Evolutionary conservation across 2,797 vertebrate species (phyloP), one percentile per base, ranked within the genome.

Genomic region (Potorous gilbertii): DNA sequence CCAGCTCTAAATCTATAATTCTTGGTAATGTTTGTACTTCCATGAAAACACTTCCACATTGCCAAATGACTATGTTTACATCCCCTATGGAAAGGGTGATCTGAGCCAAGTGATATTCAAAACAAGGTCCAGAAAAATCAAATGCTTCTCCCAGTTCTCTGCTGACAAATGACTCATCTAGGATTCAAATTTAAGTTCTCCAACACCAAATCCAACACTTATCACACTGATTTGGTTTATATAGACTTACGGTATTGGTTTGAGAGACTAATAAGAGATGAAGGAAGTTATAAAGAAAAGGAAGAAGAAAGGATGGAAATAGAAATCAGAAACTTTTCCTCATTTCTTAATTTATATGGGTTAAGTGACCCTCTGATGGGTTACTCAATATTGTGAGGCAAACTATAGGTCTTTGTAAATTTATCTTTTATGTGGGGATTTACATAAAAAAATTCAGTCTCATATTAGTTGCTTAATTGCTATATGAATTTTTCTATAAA

Each of bases 381-480:
- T 56, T 57, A 87, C 54, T 94, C 90, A 96, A 94, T 96, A 56
- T 54, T 34, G n/a, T 59, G 40, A 81, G n/a, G 96, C 46, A 92
- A 93, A 96, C 95, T 96, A 66, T 96, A 74, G 91, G 94, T 52
- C 89, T 52, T 54, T 94, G 96, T 92, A 97, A 87, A 92, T 97
- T 97, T 95, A 94, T 90, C 92, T 91, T 34, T 89, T 93, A 92
- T 96, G 92, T 90, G 46, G 56, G 96, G 91, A 96, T 94, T 95
- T 97, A 94, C 93, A 81, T 81, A 46, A 81, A 9, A 9, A 81
- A 93, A 96, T 93, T 92, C 54, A 50, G 56, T 95, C 94, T 94
- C 95, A 97, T 97, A 95, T 96, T 74, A 94, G 92, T 94, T 95
- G 92, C 94, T 96, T 93, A 96, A 81, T 81, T 81, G n/a, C 66